Evolutionary conservation across 1,140 invertebrate genomes (phyloP), one percentile per base, ranked within the genome.

Genomic region (Leptinotarsa undecemlineata): DNA sequence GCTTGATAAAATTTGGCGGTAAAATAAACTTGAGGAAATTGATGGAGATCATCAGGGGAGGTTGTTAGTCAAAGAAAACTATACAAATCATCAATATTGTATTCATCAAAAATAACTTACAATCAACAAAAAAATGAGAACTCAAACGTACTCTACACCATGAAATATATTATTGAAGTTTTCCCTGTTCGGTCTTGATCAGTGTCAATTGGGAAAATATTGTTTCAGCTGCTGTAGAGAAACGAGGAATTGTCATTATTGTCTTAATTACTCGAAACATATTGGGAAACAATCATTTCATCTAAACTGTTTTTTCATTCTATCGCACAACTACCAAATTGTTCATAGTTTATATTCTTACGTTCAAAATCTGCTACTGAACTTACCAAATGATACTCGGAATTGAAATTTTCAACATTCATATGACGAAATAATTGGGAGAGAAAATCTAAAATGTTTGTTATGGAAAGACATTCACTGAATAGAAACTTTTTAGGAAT

Each of bases 121-220:
- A 23, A 23, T 23, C 3, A 23, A 23, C 23, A 23, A 23, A 23
- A 23, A 23, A 23, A 23, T 23, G 2, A 23, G 3, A 23, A 23
- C 3, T 23, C 3, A 23, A 23, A 23, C 23, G 23, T 23, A 23
- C 23, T 23, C 23, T 23, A 23, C 23, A 23, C 3, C 3, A 23
- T n/a, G n/a, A n/a, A n/a, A n/a, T n/a, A n/a, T n/a, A n/a, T n/a
- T n/a, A n/a, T n/a, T n/a, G n/a, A n/a, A n/a, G n/a, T n/a, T n/a
- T n/a, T n/a, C n/a, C n/a, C n/a, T 3, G 11, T 71, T 61, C 61
- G 17, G 57, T 6, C 1, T 71, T 71, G 15, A 71, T 57, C 20
- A 71, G n/a, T 17, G 8, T 71, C n/a, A 60, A 14, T 19, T 71
- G 69, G 5, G 69, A 71, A 57, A 71, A 71, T 57, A 71, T 19